Evolutionary conservation across 2,888 invertebrate species (phyloP), one percentile per base, ranked within the genome.

Genomic region (Clepsis dumicolana): DNA sequence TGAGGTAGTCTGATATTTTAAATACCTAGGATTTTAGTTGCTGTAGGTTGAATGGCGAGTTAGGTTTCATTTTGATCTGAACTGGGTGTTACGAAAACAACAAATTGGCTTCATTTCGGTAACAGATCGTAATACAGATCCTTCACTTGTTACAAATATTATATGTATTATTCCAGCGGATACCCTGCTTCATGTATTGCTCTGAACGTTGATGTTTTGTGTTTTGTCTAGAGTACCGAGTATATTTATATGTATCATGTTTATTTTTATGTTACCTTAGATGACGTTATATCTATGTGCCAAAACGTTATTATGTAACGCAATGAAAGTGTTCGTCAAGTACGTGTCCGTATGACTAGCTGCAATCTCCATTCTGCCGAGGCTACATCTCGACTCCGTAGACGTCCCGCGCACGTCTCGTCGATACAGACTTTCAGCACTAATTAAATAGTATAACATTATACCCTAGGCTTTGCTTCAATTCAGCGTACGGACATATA

Each of bases 221-320:
- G 86, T 86, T 84, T 85, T 80, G 86, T 87, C 85, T 82, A 85
- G 80, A 84, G 81, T 79, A 75, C 78, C 80, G 76, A 85, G 77
- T 87, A 64, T 68, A 57, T 79, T 79, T 81, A 78, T 86, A 82
- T 85, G 85, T 87, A 82, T 83, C 80, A 86, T 91, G 84, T 88
- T 88, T 85, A 82, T 77, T 83, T 85, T 85, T 72, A 81, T 88
- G 81, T 87, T 85, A 75, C 68, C 64, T 64, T 93, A 92, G 92
- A 90, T 86, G 81, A 85, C 83, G 12, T 48, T 48, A 48, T 48
- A 48, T 48, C 1, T 84, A 85, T 92, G 88, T 91, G 93, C 93
- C 91, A 93, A 93, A 91, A 91, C 92, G 93, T 93, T 93, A 92
- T 91, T 68, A 92, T 85, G 88, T 92, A 92, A 92, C 93, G 93